Evolutionary conservation across 2,888 invertebrate species (phyloP), one percentile per base, ranked within the genome.

Genomic region (Brachyptera risi): DNA sequence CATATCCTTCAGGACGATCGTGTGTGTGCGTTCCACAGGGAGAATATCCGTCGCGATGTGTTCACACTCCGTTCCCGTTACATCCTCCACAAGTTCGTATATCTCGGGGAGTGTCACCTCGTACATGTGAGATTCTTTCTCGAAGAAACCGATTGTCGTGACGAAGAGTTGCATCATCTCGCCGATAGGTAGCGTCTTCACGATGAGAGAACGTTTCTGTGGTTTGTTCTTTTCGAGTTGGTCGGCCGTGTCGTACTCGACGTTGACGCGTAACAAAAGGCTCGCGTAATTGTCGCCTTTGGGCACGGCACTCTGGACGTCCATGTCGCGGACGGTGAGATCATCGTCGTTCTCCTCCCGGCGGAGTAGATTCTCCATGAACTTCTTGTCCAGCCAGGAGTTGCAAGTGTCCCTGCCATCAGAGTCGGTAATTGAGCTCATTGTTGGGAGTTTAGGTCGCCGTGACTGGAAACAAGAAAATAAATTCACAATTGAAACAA

Each of bases 231-330:
- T n/a, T n/a, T n/a, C n/a, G n/a, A n/a, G n/a, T n/a, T n/a, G n/a
- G 35, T 54, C 19, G 9, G 11, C 54, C 21, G 31, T 3, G 15
- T 13, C 26, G 26, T 59, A 60, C 11, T 58, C 40, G 9, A 63
- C 51, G 37, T 9, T 40, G 3, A 62, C 59, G 9, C 61, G 37
- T 50, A 56, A 35, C 42, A 61, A 60, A 3, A 44, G 2, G 50
- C 62, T 63, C 35, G 51, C 44, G 54, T 59, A 65, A 51, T 63
- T 61, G 21, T 63, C 61, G 24, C 60, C 63, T n/a, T 31, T 40
- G 17, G 47, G 42, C 24, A 56, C 60, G 24, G 61, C 59, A 26
- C 40, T 26, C 26, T 47, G 9, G 27, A 58, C 49, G 11, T 27
- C 26, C 31, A 42, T 24, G 50, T 38, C 15, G 11, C 24, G 31